Conservation (phyloP, 2,888 invertebrate species). For the Phengaris arion region DNA sequence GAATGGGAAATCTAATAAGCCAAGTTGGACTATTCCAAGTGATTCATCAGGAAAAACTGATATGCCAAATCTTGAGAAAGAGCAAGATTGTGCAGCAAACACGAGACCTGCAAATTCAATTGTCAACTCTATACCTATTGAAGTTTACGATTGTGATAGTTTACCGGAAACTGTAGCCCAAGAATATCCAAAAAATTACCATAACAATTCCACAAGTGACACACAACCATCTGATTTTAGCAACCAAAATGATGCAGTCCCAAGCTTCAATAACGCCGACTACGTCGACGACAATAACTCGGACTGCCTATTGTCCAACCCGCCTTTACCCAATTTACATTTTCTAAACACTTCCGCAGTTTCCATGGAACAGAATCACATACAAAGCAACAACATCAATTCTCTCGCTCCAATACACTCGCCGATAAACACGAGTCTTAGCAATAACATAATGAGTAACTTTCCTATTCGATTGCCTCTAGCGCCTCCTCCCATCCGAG, state of each 20-base stretch:
- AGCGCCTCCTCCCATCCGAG: slow-evolving; percentile 57
- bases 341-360: slow-evolving; percentile 58
- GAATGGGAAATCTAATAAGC: slow-evolving; percentile 54
- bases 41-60: slow-evolving; percentile 49
- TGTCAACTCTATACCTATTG: slow-evolving; percentile 63
- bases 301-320: slow-evolving; percentile 60
- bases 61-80: slow-evolving; percentile 43
- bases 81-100: slow-evolving; percentile 48
- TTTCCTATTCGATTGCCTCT: slow-evolving; percentile 64
- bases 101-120: slow-evolving; percentile 57
- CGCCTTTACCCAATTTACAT: slow-evolving; percentile 59
- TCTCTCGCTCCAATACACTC: slow-evolving; percentile 59
- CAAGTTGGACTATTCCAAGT: slow-evolving; percentile 71
- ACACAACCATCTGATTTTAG: slow-evolving; percentile 51
- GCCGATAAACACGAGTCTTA: slow-evolving; percentile 52
- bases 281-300: slow-evolving; percentile 65
- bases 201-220: slow-evolving; percentile 48
- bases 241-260: slow-evolving; percentile 49
- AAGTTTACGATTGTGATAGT: slow-evolving; percentile 70
- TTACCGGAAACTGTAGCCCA: slow-evolving; percentile 61
- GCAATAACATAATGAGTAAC: slow-evolving; percentile 67
- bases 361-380: slow-evolving; percentile 58
- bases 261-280: slow-evolving; percentile 51
- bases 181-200: slow-evolving; percentile 60
- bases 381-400: slow-evolving; percentile 57